Base-by-base conservation (phyloP, 1,140 invertebrate genomes). In the Anagrus nilaparvatae region DNA sequence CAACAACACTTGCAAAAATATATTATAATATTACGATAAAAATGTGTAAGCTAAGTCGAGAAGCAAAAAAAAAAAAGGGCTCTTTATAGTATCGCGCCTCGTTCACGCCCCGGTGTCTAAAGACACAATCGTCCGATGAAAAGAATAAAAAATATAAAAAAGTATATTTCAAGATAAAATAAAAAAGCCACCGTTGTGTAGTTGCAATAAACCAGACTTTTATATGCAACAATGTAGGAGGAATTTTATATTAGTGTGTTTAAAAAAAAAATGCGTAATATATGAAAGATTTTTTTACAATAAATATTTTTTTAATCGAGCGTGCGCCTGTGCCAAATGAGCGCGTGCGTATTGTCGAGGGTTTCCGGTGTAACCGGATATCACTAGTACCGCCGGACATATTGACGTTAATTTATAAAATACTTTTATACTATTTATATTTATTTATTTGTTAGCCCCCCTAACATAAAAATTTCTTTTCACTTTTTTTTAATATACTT, bases 321-420 rank as follows among this genome's bases (percentile, higher is more conserved):
- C 14, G 34, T 40, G 40, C 41, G 48, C 41, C 39, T 48, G 50
- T 49, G 48, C 39, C 45, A 27, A 37, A 35, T 39, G 42, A 43
- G 46, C 48, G 49, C 40, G 55, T 43, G 40, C 43, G 43, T 41
- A 56, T 58, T 56, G 54, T 60, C 50, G 47, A 40, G 40, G 33
- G 50, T 50, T 63, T 63, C 60, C 60, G 59, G 60, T 52, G 56
- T 61, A 61, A 63, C 54, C 58, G 54, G 59, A 63, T 61, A 59
- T 56, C 53, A 49, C 48, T 44, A 45, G 46, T 43, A 29, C n/a
- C 41, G 47, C 45, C 47, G 50, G 43, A 53, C 52, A 52, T 54
- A 61, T 61, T 61, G 58, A 60, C 58, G 58, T 63, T 63, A 63
- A 63, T 58, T 63, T 60, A 59, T 60, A 63, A 63, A 63, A 63